phyloP scores from a whole-genome alignment of 2,113 vertebrate species.

The Chlamydotis undulata region DNA sequence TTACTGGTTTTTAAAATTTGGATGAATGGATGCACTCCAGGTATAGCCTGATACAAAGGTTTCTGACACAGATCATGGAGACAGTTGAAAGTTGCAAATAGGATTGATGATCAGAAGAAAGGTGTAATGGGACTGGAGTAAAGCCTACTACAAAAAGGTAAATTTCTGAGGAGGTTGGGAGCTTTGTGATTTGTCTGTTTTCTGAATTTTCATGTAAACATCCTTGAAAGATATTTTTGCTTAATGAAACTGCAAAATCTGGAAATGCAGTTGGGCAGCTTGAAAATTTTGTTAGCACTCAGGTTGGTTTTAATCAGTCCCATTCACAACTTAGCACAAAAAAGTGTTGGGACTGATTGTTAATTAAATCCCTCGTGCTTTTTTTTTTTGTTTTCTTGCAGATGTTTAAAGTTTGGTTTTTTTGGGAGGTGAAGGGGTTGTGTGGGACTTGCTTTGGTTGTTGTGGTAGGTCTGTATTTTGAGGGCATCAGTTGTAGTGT shows the following conservation, averaged over 20 bases:
- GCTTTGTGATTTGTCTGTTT: not conserved
- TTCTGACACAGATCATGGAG: not conserved
- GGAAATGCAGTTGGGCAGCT: not conserved
- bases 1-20: not conserved
- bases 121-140: not conserved
- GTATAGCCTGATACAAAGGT: not conserved
- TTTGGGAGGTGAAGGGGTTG: not conserved
- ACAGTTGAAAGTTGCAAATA: not conserved
- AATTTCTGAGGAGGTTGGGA: not conserved
- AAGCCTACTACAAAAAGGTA: slow-evolving; percentile 6
- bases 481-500: not conserved
- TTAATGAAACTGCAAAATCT: not conserved
- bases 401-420: not conserved
- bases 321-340: slow-evolving; percentile 6
- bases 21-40: not conserved
- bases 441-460: not conserved
- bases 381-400: not conserved
- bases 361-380: fast-evolving
- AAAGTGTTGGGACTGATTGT: not conserved
- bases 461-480: not conserved
- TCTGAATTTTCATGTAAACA: not conserved
- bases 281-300: slow-evolving; percentile 23
- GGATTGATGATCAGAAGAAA: slow-evolving; percentile 6
- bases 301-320: slow-evolving; percentile 21
- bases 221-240: not conserved